phyloP scores from a whole-genome alignment of 1,140 invertebrate species.

The Reticulitermes speratus region DNA sequence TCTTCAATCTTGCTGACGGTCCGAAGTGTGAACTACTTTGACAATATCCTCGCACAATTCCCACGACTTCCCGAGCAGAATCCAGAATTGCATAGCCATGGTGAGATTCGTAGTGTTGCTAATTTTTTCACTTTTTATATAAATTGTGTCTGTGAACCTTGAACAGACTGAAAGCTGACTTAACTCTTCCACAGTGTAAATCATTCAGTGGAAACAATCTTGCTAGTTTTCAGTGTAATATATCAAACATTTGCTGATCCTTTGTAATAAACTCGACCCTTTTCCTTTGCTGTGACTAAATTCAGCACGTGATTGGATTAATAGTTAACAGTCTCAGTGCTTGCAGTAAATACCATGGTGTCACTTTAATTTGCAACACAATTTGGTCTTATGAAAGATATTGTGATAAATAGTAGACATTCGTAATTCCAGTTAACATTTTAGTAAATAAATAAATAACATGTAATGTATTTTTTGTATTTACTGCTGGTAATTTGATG shows the following conservation, averaged over 20 bases:
- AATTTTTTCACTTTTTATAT: conserved; percentile 16
- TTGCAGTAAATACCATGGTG: neutral
- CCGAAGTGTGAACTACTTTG: neutral
- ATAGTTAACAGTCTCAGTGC: neutral
- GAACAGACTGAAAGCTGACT: neutral
- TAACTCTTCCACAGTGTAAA: neutral
- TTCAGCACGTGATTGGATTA: neutral
- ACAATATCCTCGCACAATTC: conserved; percentile 18
- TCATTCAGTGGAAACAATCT: no score
- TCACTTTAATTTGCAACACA: no score
- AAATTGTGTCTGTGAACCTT: neutral
- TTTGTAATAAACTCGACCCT: neutral
- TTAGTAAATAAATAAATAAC: neutral
- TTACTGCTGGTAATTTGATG: neutral
- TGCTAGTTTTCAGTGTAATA: neutral
- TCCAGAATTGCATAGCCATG: neutral
- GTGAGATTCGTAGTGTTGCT: neutral
- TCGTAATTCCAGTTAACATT: neutral
- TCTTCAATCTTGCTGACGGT: neutral
- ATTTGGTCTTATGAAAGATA: neutral
- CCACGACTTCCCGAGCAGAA: conserved; percentile 7
- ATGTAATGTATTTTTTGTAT: no score
- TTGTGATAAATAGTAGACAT: neutral
- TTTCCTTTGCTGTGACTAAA: neutral
- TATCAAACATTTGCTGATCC: neutral